Evolutionary conservation across 1,140 invertebrate species (phyloP), one percentile per base, ranked within the genome.

Genomic region (Diorhabda elongata): DNA sequence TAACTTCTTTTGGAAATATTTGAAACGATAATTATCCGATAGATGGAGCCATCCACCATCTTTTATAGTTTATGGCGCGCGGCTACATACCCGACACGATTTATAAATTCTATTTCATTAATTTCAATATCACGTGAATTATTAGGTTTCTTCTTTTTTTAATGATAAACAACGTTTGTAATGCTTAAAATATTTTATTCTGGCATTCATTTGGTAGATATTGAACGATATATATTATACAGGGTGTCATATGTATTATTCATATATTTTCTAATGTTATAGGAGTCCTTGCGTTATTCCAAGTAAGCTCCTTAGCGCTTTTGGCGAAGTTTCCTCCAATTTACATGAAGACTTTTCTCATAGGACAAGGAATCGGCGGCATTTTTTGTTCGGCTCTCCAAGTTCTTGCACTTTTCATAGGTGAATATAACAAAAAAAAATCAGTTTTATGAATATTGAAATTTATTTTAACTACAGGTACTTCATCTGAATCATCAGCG

Each of bases 341-440:
- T 4, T 69, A 69, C 67, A 58, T 69, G 56, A 69, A 69, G 44
- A 64, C 56, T 4, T 69, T 69, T 26, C 67, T 69, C 2, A 44
- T 64, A 3, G 67, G 67, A 2, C 67, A 69, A 47, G 67, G 67
- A 5, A 42, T 69, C 4, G 67, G 67, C 7, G 67, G 67, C 11
- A 58, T 69, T 5, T 58, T 69, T 41, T 52, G 43, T 42, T 62
- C 67, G 11, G 42, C 52, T 26, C 52, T 69, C 4, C 60, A 63
- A 43, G 56, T 69, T 3, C 44, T 69, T 11, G 42, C 65, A 0
- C 43, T 67, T 2, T 42, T 44, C 3, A 41, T 67, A 5, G 47
- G 47, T 52, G n/a, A 8, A n/a, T 52, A 52, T 3, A 52, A 6
- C 26, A 26, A 3, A 52, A 2, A 52, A 52, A 52, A 52, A 52